Evolutionary conservation across 2,113 vertebrate species (phyloP), one percentile per base, ranked within the genome.

Genomic region (Pedionomus torquatus): DNA sequence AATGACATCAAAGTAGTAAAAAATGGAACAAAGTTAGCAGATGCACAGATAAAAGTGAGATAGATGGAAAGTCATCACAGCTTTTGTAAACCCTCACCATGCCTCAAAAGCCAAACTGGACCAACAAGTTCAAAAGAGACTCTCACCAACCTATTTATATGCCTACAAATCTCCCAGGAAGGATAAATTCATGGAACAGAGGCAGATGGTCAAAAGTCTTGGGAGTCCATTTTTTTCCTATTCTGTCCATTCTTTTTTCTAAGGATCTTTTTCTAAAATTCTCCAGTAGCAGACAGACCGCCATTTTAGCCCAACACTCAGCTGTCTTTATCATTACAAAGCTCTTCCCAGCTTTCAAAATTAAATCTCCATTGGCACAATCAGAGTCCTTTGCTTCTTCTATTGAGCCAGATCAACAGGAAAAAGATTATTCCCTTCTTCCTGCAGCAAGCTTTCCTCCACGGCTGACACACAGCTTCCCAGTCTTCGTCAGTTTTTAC

Each of bases 111-210:
- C 31, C 65, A 90, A 82, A 71, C 21, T n/a, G n/a, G 13, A 23
- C 35, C 44, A 63, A 49, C 5, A 54, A 87, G 35, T 76, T 58
- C 7, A 3, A 60, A 90, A 65, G 4, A 78, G 46, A 71, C 4
- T 66, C 41, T 54, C 24, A 71, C 10, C 26, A 75, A 13, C 28
- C 39, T 37, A 8, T 57, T 58, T 52, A 79, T 11, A 75, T 0
- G 5, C 25, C 14, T 25, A 46, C 12, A 7, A 7, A 13, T 69
- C 54, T 77, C 35, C 33, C n/a, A 76, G n/a, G 46, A 82, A 74
- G 39, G 17, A 81, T 17, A 66, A 65, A 68, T 69, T n/a, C 0
- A 0, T 17, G 8, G 24, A 83, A 61, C 3, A 78, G n/a, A 69
- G 28, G 44, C 26, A 90, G 64, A 74, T 60, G 0, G 0, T 35